Evolutionary conservation across 2,113 vertebrate genomes (phyloP), one percentile per base, ranked within the genome.

Genomic region (Triplophysa rosa): DNA sequence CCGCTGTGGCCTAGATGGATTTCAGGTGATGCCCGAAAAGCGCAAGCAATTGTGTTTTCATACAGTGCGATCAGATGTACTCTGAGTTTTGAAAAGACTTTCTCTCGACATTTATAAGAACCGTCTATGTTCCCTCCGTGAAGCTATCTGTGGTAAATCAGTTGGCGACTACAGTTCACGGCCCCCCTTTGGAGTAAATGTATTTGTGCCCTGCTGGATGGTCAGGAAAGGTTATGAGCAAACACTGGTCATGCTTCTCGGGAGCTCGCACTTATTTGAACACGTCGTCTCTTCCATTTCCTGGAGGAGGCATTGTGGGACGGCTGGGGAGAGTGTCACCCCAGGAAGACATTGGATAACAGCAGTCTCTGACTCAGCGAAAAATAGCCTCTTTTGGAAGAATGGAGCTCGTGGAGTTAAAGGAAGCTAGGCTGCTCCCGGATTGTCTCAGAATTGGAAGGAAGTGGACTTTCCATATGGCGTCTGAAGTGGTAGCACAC

Each of bases 191-290:
- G 78, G 66, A 79, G 75, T 70, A 80, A 72, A n/a, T 58, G 68
- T 63, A 77, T 19, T 86, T 81, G 67, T 84, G 65, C 58, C 82
- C 73, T 67, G 62, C 77, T 21, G 63, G 71, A 85, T 80, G 80
- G 83, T 82, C 73, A 79, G 70, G 70, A 49, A 78, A 82, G 69
- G 45, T 71, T 82, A 76, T 37, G 68, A 77, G 64, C 71, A 72
- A 66, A 64, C 49, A 79, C 7, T 77, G 12, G 11, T 63, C 77
- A 72, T 79, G 82, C 65, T 77, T 82, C 78, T 87, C 70, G 62
- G 11, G 62, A 84, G 83, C 86, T 91, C 88, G 85, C 89, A 91
- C 89, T 90, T 89, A 91, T 92, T 92, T 89, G 89, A 89, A 86
- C 81, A 88, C 87, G 89, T 89, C 89, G 85, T 85, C 86, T 79